Evolutionary conservation across 1,140 invertebrate genomes (phyloP).

Genomic region (Drosophila kikkawai): DNA sequence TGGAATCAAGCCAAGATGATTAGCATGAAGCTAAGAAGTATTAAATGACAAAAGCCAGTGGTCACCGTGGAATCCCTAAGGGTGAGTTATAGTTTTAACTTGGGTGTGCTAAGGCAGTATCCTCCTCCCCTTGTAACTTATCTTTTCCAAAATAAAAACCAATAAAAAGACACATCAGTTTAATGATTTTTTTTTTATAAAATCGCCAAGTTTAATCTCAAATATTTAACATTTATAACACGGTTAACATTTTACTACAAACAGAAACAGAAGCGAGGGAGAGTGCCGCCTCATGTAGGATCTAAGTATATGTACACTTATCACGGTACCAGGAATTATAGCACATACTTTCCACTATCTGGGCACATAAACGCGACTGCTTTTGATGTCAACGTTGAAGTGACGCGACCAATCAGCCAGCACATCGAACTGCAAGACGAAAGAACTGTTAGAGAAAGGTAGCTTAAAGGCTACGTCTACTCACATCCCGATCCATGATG

Average conservation of each 20-base stretch:
- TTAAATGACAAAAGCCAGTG: too few relatives aligned
- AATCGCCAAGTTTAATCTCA: slow-evolving; percentile 25
- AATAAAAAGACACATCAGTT: not conserved
- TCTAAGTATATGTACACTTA: slow-evolving; percentile 15
- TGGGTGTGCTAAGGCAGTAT: too few relatives aligned
- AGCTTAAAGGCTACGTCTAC: not conserved
- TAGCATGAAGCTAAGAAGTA: too few relatives aligned
- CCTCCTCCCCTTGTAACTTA: too few relatives aligned
- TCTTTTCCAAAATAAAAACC: not conserved
- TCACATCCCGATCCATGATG: slow-evolving; percentile 89
- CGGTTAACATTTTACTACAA: slow-evolving; percentile 42
- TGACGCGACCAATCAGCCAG: slow-evolving; percentile 71
- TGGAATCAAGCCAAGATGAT: too few relatives aligned
- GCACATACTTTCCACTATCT: slow-evolving; percentile 34
- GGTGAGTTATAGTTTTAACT: too few relatives aligned
- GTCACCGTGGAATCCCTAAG: too few relatives aligned
- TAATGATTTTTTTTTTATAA: not conserved
- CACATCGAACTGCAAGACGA: slow-evolving; percentile 41
- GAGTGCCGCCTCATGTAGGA: slow-evolving; percentile 11
- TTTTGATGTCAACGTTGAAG: slow-evolving; percentile 81
- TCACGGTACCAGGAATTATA: slow-evolving; percentile 27
- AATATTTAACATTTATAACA: slow-evolving; percentile 31
- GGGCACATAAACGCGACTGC: slow-evolving; percentile 57
- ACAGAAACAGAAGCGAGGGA: slow-evolving; percentile 15
- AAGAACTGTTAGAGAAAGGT: not conserved